Percentiles rank a stretch among this genome's conserved stretches.
phyloP scores from a whole-genome alignment of 2,797 vertebrate species.

The Cyprinodon diabolis region DNA sequence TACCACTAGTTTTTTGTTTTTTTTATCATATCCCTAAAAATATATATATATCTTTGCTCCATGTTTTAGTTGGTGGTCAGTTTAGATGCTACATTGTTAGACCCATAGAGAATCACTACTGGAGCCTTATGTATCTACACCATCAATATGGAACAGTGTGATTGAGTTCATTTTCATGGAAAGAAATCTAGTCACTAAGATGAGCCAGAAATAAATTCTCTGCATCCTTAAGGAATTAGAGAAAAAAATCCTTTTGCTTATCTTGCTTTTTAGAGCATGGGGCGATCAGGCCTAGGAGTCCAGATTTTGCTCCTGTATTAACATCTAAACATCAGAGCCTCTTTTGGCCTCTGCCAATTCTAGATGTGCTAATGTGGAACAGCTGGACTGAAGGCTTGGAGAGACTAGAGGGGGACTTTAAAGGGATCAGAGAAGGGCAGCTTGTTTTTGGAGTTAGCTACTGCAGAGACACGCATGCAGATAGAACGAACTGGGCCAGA shows the following conservation, averaged over 20 bases:
- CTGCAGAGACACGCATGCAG: constrained; percentile 62
- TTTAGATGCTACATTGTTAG: not conserved
- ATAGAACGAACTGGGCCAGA: constrained; percentile 36
- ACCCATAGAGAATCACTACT: not conserved
- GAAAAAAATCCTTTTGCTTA: constrained; percentile 41
- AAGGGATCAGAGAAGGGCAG: constrained; percentile 68
- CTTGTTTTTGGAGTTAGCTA: constrained; percentile 62
- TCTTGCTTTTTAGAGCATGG: constrained; percentile 28
- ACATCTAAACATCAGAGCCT: constrained; percentile 59
- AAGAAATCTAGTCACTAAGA: constrained; percentile 44
- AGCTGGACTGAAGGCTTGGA: constrained; percentile 76
- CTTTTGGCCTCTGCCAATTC: constrained; percentile 57
- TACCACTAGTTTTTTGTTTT: too few relatives aligned
- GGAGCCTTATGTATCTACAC: not conserved
- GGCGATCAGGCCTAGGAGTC: constrained; percentile 42
- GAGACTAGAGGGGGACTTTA: constrained; percentile 62
- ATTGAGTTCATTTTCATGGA: not conserved
- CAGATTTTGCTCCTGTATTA: constrained; percentile 52
- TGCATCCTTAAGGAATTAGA: constrained; percentile 18
- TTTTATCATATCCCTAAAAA: too few relatives aligned
- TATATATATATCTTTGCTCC: too few relatives aligned
- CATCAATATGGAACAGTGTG: not conserved
- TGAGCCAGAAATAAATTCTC: constrained; percentile 31
- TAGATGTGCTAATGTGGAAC: constrained; percentile 82
- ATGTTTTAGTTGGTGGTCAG: not conserved